Evolutionary conservation across 2,113 vertebrate genomes (phyloP), one percentile per base, ranked within the genome.

Genomic region (Callospermophilus lateralis): DNA sequence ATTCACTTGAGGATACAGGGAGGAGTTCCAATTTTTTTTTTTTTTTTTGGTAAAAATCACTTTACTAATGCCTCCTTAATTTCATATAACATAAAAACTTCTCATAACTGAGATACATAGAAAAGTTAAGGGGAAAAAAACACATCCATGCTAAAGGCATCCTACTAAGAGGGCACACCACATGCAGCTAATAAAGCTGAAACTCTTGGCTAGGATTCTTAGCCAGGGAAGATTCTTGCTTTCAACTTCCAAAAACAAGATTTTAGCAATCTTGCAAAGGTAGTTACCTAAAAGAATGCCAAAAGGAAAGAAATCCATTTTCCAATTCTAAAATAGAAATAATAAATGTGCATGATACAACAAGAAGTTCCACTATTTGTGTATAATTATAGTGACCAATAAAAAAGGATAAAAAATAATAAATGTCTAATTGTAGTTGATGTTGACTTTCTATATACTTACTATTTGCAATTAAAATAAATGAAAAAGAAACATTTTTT

Each of bases 221-320:
- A 89, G 37, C n/a, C 70, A 72, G 28, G 34, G 2, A 72, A 73
- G 24, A 77, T 7, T 32, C 73, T 85, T 61, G 42, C 61, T 58
- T 81, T 86, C 45, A 86, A 58, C 20, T 89, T 78, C 42, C 42
- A 58, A 70, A 95, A 94, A 84, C 51, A 42, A 89, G 34, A 42
- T 51, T 61, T 61, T n/a, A 34, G n/a, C 76, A 70, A 32, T 55
- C 32, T 81, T 83, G 34, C 63, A 94, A 72, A 63, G 4, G 42
- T 39, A 58, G 32, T n/a, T 51, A 89, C 22, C 51, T 81, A 30
- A 16, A 89, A 42, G 12, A 24, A 93, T 86, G 72, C 19, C 12
- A 68, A 42, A 6, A 78, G 68, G 34, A 89, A 85, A 78, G 11
- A 86, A 89, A 81, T 63, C 22, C 7, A 77, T 58, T 96, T 85